Conservation (phyloP, 1,140 invertebrate genomes). For the Drosophila mojavensis region DNA sequence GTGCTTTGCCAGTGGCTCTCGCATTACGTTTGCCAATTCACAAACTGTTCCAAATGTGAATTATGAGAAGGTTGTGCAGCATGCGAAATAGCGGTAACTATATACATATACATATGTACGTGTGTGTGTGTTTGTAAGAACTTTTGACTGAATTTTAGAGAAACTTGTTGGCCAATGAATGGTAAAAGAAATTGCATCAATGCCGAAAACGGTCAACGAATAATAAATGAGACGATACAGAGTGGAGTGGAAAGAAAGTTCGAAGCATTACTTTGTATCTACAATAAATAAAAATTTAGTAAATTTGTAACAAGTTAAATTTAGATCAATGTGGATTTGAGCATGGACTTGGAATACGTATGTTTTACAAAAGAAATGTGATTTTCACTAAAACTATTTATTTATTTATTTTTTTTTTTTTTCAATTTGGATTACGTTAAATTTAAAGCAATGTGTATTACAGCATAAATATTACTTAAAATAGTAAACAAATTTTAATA, state of each 20-base stretch:
- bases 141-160: slow-evolving; percentile 3
- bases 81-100: slow-evolving; percentile 4
- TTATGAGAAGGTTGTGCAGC: slow-evolving; percentile 19
- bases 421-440: too few relatives aligned
- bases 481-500: too few relatives aligned
- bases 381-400: too few relatives aligned
- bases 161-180: neutral
- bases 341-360: too few relatives aligned
- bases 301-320: too few relatives aligned
- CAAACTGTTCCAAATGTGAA: slow-evolving; percentile 22
- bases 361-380: too few relatives aligned
- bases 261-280: neutral
- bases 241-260: neutral
- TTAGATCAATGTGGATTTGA: too few relatives aligned
- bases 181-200: too few relatives aligned
- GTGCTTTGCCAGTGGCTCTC: neutral
- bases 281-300: neutral
- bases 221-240: slow-evolving; percentile 1
- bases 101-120: neutral
- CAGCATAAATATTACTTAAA: too few relatives aligned
- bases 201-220: neutral
- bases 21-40: slow-evolving; percentile 30
- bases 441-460: too few relatives aligned
- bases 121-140: neutral
- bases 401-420: too few relatives aligned